Conservation (phyloP, 2,797 vertebrate species). For the Poecilia gillii region DNA sequence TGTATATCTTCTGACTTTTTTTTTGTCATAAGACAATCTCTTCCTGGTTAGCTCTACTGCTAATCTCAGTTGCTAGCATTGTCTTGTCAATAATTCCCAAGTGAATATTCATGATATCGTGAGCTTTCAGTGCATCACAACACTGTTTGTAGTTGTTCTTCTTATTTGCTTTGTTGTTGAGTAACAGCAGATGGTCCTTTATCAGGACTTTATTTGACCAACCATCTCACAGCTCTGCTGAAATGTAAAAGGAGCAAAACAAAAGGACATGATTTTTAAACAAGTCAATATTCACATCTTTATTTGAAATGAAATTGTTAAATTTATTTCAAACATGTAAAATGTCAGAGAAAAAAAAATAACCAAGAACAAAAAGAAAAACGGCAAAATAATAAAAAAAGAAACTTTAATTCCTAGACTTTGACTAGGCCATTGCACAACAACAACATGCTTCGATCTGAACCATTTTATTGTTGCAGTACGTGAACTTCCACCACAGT, state of each 20-base stretch:
- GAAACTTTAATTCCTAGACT: not conserved
- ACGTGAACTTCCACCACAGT: not conserved
- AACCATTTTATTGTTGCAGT: not conserved
- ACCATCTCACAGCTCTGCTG: not conserved
- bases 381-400: too few species aligned
- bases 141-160: not conserved
- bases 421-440: not conserved
- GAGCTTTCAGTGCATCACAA: not conserved
- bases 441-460: not conserved
- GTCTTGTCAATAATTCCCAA: not conserved
- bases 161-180: not conserved
- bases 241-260: not conserved
- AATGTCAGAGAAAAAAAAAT: too few species aligned
- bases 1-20: slow-evolving; percentile 20
- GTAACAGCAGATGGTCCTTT: not conserved
- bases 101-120: not conserved
- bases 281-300: not conserved
- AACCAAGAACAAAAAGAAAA: too few species aligned
- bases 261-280: not conserved
- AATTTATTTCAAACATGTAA: too few species aligned
- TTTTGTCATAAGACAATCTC: not conserved
- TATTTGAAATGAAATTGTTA: too few species aligned
- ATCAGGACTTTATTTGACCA: not conserved
- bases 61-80: not conserved
- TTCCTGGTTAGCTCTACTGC: not conserved